Evolutionary conservation across 2,888 invertebrate genomes (phyloP), one percentile per base, ranked within the genome.

Genomic region (Chrysolina haemoptera): DNA sequence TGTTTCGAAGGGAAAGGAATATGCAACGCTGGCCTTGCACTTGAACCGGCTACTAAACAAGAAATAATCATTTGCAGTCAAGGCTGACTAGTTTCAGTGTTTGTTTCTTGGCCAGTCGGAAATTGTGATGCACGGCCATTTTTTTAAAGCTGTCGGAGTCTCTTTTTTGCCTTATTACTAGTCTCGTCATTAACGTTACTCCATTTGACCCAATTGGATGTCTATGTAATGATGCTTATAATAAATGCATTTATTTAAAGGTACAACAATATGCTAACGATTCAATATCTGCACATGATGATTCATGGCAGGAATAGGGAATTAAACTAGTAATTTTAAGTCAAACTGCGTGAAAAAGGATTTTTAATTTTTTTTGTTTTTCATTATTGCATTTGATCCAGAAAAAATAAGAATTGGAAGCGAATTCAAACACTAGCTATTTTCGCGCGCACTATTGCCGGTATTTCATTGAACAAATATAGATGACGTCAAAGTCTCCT

Each of bases 11-110:
- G 68, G 59, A 62, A 35, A 16, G 46, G 63, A 68, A 68, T 59
- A 63, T 77, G 74, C 78, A 79, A 76, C 35, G 70, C 77, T 83
- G 83, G 82, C 86, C 85, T 85, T 86, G 86, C 85, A 86, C 86
- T 86, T 86, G 86, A 86, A 85, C 86, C 81, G 78, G 76, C 78
- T 78, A 72, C 71, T 73, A 79, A 79, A 80, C 76, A 81, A 74
- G 63, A 68, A 68, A 81, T 76, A 73, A 80, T 69, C 65, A 70
- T 68, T 71, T 62, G 68, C 71, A 78, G 78, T 77, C 80, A 80
- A 80, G 80, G 79, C 65, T 77, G 74, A 77, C 80, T 64, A 71
- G 76, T 79, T 79, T 68, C 80, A 74, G 73, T 81, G 80, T 81
- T 78, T 77, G 77, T 79, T 78, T 77, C 80, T 81, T 75, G 77